Conservation (phyloP, 2,888 invertebrate genomes). For the Hypercompe scribonia region DNA sequence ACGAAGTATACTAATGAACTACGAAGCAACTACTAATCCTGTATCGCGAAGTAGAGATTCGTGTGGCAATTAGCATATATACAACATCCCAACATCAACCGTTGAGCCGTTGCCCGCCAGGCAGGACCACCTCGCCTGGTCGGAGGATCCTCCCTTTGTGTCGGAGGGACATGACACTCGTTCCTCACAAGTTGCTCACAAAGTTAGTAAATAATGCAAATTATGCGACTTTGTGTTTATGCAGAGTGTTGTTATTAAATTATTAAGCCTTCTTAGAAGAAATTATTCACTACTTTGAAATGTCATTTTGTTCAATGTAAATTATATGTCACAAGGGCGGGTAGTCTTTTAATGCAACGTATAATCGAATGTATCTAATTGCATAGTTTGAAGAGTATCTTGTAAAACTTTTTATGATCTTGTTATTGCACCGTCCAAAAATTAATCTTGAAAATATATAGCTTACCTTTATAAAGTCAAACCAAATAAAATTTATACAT, state of each 20-base stretch:
- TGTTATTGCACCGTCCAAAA: not conserved
- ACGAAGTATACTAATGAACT: too few relatives aligned
- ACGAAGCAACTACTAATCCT: too few relatives aligned
- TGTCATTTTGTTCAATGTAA: not conserved
- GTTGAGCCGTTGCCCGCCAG: too few relatives aligned
- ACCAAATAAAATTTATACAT: not conserved
- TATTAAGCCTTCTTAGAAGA: not conserved
- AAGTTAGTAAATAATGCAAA: too few relatives aligned
- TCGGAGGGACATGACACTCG: too few relatives aligned
- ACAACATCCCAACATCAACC: too few relatives aligned
- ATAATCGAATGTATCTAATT: not conserved
- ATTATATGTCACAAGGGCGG: not conserved
- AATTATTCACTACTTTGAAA: not conserved
- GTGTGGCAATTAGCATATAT: too few relatives aligned
- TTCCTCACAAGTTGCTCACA: too few relatives aligned
- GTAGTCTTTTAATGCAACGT: not conserved
- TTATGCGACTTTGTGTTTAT: not conserved
- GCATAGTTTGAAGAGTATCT: not conserved
- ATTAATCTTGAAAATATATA: not conserved
- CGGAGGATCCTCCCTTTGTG: too few relatives aligned
- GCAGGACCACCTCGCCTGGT: too few relatives aligned
- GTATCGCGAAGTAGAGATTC: too few relatives aligned
- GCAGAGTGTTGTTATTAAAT: not conserved
- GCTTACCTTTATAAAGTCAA: not conserved
- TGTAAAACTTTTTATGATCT: not conserved